phyloP scores from a whole-genome alignment of 2,797 vertebrate species.

The Carcharodon carcharias region DNA sequence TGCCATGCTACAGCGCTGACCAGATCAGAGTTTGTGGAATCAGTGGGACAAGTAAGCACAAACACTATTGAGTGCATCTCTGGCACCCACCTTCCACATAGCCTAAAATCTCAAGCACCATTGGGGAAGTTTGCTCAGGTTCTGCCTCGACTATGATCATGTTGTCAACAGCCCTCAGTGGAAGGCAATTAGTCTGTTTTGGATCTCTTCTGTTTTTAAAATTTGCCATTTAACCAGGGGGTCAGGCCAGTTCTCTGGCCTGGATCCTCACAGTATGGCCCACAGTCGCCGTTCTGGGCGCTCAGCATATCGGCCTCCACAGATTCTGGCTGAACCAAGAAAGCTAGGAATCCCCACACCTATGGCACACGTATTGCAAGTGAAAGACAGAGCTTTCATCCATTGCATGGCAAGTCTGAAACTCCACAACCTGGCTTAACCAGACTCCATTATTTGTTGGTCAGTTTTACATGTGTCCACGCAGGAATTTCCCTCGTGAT shows the following conservation, averaged over 20 bases:
- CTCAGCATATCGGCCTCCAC: no score
- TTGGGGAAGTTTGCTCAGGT: neutral
- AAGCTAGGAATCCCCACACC: no score
- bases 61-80: neutral
- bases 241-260: no score
- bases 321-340: no score
- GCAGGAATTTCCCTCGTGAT: neutral
- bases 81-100: neutral
- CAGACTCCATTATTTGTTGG: neutral
- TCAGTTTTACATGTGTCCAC: neutral
- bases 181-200: neutral
- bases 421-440: no score
- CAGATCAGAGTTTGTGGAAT: neutral
- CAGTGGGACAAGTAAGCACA: neutral
- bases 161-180: neutral
- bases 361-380: no score
- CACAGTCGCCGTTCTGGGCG: no score
- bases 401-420: no score
- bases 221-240: no score
- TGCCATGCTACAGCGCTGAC: neutral
- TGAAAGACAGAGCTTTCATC: no score
- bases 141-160: neutral
- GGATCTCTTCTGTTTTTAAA: neutral
- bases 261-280: no score
- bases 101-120: neutral